Percentiles rank a stretch among this genome's conserved stretches.
phyloP scores from a whole-genome alignment of 2,888 invertebrate species.

The Steinernema scapterisci region DNA sequence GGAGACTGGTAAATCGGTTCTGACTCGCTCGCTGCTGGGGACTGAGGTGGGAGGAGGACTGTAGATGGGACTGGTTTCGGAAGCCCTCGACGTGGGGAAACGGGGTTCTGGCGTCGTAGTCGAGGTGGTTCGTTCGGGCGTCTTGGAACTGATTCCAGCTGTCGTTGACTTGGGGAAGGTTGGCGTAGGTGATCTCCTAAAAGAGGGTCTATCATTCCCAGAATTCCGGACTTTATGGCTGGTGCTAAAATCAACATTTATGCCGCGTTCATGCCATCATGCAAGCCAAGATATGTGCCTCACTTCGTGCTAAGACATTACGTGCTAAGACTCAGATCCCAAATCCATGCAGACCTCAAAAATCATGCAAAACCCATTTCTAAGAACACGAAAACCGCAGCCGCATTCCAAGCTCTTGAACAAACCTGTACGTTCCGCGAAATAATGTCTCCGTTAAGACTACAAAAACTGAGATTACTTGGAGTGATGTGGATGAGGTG shows the following conservation, averaged over 20 bases:
- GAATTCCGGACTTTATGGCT: background rate
- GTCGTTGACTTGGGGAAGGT: background rate
- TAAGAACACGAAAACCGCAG: background rate
- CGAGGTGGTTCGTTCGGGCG: constrained; percentile 25
- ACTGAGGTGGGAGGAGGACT: too few relatives aligned
- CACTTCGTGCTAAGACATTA: too few relatives aligned
- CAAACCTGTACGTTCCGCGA: constrained; percentile 27
- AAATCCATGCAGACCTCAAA: background rate
- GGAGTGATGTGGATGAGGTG: background rate
- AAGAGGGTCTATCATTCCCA: background rate
- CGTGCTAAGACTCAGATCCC: background rate
- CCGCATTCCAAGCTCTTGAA: constrained; percentile 18
- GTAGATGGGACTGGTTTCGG: background rate
- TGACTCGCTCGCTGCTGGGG: background rate
- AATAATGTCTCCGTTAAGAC: constrained; percentile 10
- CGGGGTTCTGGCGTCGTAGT: constrained; percentile 25
- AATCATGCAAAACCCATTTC: background rate
- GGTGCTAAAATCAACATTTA: background rate
- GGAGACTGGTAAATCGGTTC: constrained; percentile 31
- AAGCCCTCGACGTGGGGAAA: constrained; percentile 6
- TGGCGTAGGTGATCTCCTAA: constrained; percentile 13
- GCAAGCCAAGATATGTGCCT: too few relatives aligned
- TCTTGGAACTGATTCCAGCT: background rate
- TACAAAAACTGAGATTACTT: constrained; percentile 13
- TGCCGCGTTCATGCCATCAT: background rate